Conservation (phyloP, 1,140 invertebrate genomes). For the Coboldia fuscipes region DNA sequence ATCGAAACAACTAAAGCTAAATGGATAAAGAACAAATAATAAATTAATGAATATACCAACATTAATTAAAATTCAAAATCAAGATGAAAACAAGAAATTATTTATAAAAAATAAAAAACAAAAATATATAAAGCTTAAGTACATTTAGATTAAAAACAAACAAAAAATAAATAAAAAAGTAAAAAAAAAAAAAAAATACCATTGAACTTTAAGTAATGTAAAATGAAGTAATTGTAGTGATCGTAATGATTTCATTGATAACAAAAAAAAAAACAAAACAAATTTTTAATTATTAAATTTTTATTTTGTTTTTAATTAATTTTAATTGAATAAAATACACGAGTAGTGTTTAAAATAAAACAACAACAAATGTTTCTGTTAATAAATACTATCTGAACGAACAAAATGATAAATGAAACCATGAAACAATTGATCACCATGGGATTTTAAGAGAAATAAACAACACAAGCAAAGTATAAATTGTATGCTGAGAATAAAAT, state of each 20-base stretch:
- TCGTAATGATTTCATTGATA: background rate
- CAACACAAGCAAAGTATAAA: no score
- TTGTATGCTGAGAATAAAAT: no score
- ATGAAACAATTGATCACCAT: no score
- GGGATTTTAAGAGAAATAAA: no score
- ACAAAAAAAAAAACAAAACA: background rate
- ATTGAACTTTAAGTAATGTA: background rate
- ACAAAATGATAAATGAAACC: no score
- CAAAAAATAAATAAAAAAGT: conserved; percentile 10
- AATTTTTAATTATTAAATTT: background rate
- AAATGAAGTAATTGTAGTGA: background rate
- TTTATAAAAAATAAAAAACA: conserved; percentile 4
- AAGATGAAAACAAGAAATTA: no score
- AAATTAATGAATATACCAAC: conserved; percentile 9
- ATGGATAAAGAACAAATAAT: conserved; percentile 4
- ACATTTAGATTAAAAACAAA: conserved; percentile 1
- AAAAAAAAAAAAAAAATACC: conserved; percentile 9
- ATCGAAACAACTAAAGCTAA: no score
- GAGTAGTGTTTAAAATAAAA: no score
- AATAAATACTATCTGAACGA: no score
- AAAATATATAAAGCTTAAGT: background rate
- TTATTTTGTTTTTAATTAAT: no score
- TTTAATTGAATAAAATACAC: conserved; percentile 10
- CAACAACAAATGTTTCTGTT: no score
- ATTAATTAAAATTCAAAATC: conserved; percentile 7